Base-by-base conservation (phyloP, 2,797 vertebrate species). In the Bufotes viridis region DNA sequence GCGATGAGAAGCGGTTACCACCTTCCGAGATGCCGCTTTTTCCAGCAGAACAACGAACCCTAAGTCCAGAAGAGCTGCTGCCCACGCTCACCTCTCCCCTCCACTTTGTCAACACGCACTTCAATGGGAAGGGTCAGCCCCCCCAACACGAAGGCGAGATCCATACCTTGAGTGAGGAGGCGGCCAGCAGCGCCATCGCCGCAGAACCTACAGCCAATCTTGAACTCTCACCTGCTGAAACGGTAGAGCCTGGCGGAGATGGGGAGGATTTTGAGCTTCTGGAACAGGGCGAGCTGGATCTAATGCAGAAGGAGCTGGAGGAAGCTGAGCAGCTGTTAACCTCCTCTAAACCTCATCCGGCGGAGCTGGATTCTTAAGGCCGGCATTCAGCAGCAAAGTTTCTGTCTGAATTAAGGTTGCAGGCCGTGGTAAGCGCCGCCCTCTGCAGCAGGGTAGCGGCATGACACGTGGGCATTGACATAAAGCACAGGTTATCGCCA, bases 221-320 rank as follows among this genome's bases (percentile, higher is more conserved):
- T 24, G 80, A 58, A 72, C 80, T 26, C 10, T 90, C 91, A 18
- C 92, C 93, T 89, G 90, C 87, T 0, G 93, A 92, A 81, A 91
- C 12, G 26, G 91, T 92, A 94, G 91, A 91, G 0, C 93, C 93
- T 81, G 94, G 95, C 10, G 91, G 95, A 93, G 29, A 94, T 90
- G 12, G 97, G 90, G 92, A 95, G 91, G 97, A 99, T 95, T 99
- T 99, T 94, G 98, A 99, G 96, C 96, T 99, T 90, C 96, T 99
- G 95, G 98, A 99, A 96, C 97, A 99, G 96, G 97, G 96, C 88
- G 98, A 99, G 96, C 95, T 99, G 95, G 98, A 99, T 92, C 96
- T 97, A 93, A 94, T 96, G 91, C 96, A 97, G 79, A 96, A 96
- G 69, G 97, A 95, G 93, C 93, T 96, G 91, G 96, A 96, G 84